These are phyloP conservation scores for Acomys russatus DNA, from an alignment of 2,797 vertebrate species.

Conservation along the genomic window DNA sequence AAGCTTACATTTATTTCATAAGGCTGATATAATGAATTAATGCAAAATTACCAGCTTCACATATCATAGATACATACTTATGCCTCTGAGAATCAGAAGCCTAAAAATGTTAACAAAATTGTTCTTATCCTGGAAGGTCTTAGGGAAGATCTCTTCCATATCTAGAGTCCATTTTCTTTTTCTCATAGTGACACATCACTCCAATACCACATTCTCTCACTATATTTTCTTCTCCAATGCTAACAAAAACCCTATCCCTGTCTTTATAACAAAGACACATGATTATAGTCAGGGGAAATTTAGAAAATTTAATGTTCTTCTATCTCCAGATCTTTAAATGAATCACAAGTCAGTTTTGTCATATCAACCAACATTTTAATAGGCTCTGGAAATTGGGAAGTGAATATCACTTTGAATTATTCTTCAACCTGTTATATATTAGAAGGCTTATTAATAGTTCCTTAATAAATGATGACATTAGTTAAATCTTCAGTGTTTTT, in stretches of 20 bases:
- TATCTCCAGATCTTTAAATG: not conserved
- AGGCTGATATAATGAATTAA: not conserved
- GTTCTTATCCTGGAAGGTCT: not conserved
- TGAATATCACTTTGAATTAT: not conserved
- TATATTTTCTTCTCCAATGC: not conserved
- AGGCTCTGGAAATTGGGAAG: not conserved
- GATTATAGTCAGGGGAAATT: not conserved
- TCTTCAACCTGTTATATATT: not conserved
- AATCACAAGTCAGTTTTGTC: not conserved
- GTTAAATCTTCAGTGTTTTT: not conserved
- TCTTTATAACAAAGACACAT: not conserved
- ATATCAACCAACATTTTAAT: not conserved
- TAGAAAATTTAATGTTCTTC: not conserved
- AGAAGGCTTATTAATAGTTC: not conserved
- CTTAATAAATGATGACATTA: constrained; percentile 24
- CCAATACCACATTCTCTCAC: not conserved
- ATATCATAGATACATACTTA: not conserved
- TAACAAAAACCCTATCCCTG: not conserved
- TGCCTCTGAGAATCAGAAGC: not conserved
- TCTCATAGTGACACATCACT: not conserved
- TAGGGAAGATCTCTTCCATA: not conserved
- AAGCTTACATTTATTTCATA: not conserved
- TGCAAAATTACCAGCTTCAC: not conserved
- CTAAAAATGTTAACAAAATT: not conserved
- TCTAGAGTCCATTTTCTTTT: not conserved